A percentile compares a stretch with the other conserved stretches of the same genome.
Evolutionary conservation across 2,113 vertebrate species (phyloP).

Genomic region (Otus sunia): DNA sequence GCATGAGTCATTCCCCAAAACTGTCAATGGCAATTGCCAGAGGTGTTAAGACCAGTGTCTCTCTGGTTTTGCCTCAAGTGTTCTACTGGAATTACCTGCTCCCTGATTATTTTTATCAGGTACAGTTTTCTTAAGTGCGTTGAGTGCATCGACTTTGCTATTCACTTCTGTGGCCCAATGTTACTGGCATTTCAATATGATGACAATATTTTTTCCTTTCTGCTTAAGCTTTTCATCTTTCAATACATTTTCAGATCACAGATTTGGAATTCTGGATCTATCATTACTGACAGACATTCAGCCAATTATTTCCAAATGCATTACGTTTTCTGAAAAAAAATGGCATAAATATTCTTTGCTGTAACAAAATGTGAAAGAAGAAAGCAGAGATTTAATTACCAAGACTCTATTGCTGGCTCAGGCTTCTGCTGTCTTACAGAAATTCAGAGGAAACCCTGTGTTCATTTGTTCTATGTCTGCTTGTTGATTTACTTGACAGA

Average conservation of each 20-base stretch:
- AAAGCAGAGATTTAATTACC: neutral
- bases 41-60: neutral
- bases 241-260: neutral
- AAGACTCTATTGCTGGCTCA: neutral
- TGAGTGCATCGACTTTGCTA: neutral
- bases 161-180: neutral
- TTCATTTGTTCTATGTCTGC: neutral
- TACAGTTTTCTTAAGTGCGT: neutral
- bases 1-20: neutral
- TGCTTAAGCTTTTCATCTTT: neutral
- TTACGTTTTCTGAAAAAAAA: neutral
- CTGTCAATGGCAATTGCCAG: neutral
- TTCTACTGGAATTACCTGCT: neutral
- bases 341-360: neutral
- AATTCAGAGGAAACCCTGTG: neutral
- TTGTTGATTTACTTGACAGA: neutral
- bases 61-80: neutral
- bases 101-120: neutral
- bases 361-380: neutral
- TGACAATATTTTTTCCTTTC: neutral
- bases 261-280: neutral
- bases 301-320: neutral
- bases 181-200: neutral
- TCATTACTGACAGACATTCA: neutral
- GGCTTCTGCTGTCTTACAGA: neutral